Conservation (phyloP, 2,888 invertebrate species). For the Drosophila nr. perissopoda region DNA sequence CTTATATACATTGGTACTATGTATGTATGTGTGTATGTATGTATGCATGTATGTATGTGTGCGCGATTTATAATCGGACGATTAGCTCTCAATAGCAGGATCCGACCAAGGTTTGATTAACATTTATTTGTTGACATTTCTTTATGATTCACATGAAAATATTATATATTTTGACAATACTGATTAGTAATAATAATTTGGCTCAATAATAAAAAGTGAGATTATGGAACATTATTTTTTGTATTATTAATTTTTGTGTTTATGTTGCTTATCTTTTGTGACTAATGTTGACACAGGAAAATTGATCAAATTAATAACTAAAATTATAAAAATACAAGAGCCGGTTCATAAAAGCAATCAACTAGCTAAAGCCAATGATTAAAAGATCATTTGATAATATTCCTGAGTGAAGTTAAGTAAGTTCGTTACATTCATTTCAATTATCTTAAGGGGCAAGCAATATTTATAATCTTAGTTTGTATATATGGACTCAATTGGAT, state of each 20-base stretch:
- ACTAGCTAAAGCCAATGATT: not conserved
- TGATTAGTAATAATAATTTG: not conserved
- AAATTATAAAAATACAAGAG: not conserved
- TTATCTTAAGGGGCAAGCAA: slow-evolving; percentile 35
- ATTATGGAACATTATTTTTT: not conserved
- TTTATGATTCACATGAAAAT: not conserved
- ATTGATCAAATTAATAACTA: not conserved
- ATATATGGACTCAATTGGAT: slow-evolving; percentile 34
- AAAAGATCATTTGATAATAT: not conserved
- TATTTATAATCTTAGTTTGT: slow-evolving; percentile 24
- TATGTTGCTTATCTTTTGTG: not conserved
- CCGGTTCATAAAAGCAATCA: not conserved
- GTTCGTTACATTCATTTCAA: not conserved
- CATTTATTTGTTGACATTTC: not conserved
- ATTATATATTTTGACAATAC: not conserved
- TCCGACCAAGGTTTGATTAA: not conserved
- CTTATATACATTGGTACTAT: not conserved
- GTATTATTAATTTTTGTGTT: not conserved
- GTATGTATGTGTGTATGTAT: not conserved
- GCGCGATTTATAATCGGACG: slow-evolving; percentile 18
- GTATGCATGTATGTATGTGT: not conserved
- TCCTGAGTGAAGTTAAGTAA: not conserved
- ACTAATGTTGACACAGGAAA: not conserved
- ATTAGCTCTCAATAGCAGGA: slow-evolving; percentile 29
- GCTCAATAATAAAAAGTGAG: no score